Evolutionary conservation across 2,888 invertebrate species (phyloP), one percentile per base, ranked within the genome.

Genomic region (Eupithecia subfuscata): DNA sequence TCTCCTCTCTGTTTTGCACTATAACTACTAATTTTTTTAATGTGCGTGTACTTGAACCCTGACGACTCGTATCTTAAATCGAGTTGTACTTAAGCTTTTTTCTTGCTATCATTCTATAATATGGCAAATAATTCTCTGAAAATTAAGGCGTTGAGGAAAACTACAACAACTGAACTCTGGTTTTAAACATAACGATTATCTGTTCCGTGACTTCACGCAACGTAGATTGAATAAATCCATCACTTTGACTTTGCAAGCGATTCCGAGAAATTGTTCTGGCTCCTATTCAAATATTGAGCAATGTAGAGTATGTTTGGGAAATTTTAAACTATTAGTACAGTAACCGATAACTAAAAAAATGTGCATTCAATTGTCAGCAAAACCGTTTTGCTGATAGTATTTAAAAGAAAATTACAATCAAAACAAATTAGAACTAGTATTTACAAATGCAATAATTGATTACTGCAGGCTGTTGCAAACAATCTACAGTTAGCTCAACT

Each of bases 201-300:
- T 56, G 56, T 56, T 75, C 56, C 45, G 43, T 56, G 64, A 70
- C 75, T 76, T 73, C 60, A 69, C 74, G 74, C 72, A 71, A 73
- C 70, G 67, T 70, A 70, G 74, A 77, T 73, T 64, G n/a, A 60
- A 77, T 73, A 75, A 75, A 77, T 77, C 73, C 70, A 71, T 75
- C 68, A 70, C 75, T 72, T 75, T 68, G 73, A 69, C 70, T 75
- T 52, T 73, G 43, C 67, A 60, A 60, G 56, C 34, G 70, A 1
- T 77, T 77, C 75, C 45, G 45, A 71, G 75, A 77, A 77, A 73
- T 25, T 22, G 68, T 70, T 77, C 73, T 77, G 77, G 77, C 77
- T 73, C 75, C 69, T 65, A 71, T 77, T 77, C 77, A 77, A 77
- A 73, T 77, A 77, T 75, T 70, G 73, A 70, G 71, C 65, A 72